Evolutionary conservation across 1,140 invertebrate genomes (phyloP), one percentile per base, ranked within the genome.

Genomic region (Tetramorium alpestre): DNA sequence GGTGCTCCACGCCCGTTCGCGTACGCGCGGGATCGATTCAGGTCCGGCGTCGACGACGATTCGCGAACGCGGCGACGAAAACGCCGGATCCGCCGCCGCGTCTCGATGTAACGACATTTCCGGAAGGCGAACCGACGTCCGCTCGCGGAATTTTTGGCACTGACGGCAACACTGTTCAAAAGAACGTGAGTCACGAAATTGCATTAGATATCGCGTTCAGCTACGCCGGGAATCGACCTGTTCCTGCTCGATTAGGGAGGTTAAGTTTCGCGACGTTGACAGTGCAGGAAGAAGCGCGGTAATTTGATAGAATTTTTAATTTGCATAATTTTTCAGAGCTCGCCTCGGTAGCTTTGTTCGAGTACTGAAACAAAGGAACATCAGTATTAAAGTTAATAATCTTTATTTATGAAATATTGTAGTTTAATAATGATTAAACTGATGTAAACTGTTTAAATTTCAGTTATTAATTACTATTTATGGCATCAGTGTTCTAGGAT

Each of bases 101-200:
- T 89, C 77, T 54, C 22, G 51, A 80, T 80, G 13, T 75, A 72
- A 89, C 80, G 88, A 88, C 88, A 86, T 88, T 89, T 89, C 88
- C 82, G 82, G 73, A 89, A 89, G 67, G 76, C 49, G 47, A 72
- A 60, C 78, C 51, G 25, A 49, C 38, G 82, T 75, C n/a, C 18
- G 58, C 41, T 49, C 54, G 77, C 54, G 28, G 51, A 89, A 89
- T 89, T 86, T 86, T 89, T 88, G 18, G 62, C 62, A 80, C 51
- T 38, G 16, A 67, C 49, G 47, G 10, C 54, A n/a, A n/a, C 44
- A 60, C 58, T 33, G 38, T 88, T 87, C 69, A 77, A 78, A 75
- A 75, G 58, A 75, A 75, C 54, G 82, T 86, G 73, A 86, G 88
- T 69, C 51, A 44, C 13, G 70, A 81, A 86, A 80, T 80, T 18